Percentiles rank a stretch among this genome's conserved stretches.
These are phyloP conservation scores for Agriotes lineatus DNA, from an alignment of 2,888 invertebrate species.

Conservation along the genomic window DNA sequence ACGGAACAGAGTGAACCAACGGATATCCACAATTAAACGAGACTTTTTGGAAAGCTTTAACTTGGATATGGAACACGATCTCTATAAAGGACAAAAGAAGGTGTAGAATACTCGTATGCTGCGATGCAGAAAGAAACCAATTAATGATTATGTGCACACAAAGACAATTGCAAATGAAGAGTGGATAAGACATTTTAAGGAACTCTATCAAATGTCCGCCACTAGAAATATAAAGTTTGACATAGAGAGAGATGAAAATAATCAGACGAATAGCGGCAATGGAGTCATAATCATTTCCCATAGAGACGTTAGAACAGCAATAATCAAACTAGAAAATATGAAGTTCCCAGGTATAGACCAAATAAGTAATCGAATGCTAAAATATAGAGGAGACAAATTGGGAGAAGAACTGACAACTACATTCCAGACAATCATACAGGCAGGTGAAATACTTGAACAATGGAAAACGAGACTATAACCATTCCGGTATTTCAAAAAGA, in stretches of 20 bases:
- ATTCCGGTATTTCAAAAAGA: not conserved
- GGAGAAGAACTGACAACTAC: too few species aligned
- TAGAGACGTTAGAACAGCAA: not conserved
- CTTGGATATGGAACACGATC: not conserved
- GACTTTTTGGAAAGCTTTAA: not conserved
- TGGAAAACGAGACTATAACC: not conserved
- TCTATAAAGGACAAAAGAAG: not conserved
- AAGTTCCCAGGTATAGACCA: not conserved
- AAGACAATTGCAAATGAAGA: not conserved
- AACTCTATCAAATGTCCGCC: not conserved
- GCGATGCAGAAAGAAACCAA: not conserved
- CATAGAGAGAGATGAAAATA: not conserved
- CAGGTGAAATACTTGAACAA: not conserved
- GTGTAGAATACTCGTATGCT: too few species aligned
- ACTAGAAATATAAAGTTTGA: not conserved
- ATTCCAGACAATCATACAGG: not conserved
- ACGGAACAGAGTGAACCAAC: not conserved
- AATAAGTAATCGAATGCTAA: not conserved
- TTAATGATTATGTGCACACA: too few species aligned
- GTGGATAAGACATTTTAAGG: not conserved
- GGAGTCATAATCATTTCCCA: not conserved
- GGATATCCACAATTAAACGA: not conserved
- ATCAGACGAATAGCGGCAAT: not conserved
- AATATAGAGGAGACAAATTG: not conserved
- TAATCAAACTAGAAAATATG: not conserved